These are phyloP conservation scores for Tonatia bakeri DNA, from an alignment of 2,113 vertebrate species.

Conservation along the genomic window DNA sequence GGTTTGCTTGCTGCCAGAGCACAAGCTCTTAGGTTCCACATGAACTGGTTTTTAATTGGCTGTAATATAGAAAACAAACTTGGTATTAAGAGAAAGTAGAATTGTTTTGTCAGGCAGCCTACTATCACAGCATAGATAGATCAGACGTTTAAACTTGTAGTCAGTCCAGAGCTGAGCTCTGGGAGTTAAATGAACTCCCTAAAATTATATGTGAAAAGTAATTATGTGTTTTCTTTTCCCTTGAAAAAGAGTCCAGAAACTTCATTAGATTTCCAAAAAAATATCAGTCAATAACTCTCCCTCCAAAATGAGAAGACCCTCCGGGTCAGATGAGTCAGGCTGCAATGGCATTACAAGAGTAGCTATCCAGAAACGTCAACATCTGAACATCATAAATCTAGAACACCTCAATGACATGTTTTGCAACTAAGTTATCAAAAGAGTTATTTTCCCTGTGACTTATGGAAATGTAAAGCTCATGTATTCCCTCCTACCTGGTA, in stretches of 20 bases:
- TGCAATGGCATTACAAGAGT: slow-evolving; percentile 43
- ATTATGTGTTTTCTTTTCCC: background rate
- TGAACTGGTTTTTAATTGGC: background rate
- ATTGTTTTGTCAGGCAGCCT: background rate
- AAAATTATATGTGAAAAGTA: background rate
- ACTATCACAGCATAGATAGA: background rate
- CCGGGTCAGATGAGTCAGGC: background rate
- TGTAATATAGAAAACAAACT: background rate
- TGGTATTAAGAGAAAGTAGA: background rate
- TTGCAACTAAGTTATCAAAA: slow-evolving; percentile 27
- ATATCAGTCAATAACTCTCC: background rate
- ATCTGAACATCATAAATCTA: slow-evolving; percentile 34
- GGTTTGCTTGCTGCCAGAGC: background rate
- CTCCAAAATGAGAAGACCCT: background rate
- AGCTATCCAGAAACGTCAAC: slow-evolving; percentile 36
- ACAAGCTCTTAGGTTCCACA: background rate
- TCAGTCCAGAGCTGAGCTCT: background rate
- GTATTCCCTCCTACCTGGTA: background rate
- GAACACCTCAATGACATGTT: background rate
- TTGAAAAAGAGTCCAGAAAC: background rate
- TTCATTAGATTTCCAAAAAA: slow-evolving; percentile 16
- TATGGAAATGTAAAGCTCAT: slow-evolving; percentile 21
- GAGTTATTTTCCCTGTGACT: slow-evolving; percentile 30
- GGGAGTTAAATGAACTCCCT: background rate
- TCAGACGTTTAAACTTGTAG: background rate